Evolutionary conservation across 2,113 vertebrate genomes (phyloP).

Genomic region (Montifringilla adamsi): DNA sequence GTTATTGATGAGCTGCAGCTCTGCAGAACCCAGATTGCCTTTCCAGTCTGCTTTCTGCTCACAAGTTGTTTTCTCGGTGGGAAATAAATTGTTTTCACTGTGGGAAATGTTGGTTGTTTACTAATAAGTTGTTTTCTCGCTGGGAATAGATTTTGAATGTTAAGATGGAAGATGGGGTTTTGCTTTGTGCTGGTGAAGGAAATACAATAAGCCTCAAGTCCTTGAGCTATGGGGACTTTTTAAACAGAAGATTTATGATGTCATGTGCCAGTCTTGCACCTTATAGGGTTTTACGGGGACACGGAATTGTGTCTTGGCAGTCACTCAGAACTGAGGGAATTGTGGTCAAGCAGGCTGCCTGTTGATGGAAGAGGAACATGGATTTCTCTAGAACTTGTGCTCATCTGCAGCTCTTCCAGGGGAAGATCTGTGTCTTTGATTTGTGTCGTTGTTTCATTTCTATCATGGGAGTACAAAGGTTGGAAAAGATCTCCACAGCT

Average conservation of each 20-base stretch:
- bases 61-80: constrained; percentile 53
- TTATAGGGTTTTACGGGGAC: neutral
- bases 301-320: neutral
- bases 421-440: neutral
- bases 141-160: constrained; percentile 5
- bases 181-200: neutral
- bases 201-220: neutral
- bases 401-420: neutral
- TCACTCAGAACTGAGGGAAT: neutral
- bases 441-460: too few species aligned
- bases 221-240: neutral
- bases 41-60: constrained; percentile 49
- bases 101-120: constrained; percentile 65
- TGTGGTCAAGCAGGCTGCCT: neutral
- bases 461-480: too few species aligned
- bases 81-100: constrained; percentile 68
- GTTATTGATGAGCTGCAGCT: constrained; percentile 61
- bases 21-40: constrained; percentile 33
- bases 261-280: neutral
- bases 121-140: constrained; percentile 67
- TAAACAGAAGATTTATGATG: neutral
- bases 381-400: neutral
- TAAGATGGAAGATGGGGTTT: neutral
- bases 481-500: neutral
- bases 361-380: neutral